Evolutionary conservation across 2,888 invertebrate species (phyloP).

Genomic region (Stratiomys singularior): DNA sequence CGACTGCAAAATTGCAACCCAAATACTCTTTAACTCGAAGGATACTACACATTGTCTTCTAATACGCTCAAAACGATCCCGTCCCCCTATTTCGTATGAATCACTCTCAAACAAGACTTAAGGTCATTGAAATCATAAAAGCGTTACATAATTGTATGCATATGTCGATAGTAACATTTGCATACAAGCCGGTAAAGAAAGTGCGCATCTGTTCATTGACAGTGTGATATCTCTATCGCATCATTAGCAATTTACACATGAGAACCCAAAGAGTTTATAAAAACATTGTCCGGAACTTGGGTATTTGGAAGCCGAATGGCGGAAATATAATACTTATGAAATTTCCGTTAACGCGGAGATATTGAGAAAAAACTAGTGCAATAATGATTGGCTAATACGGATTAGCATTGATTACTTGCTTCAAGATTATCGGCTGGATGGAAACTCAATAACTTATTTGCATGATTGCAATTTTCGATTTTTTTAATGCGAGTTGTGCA

Average conservation of each 20-base stretch:
- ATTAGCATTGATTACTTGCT: constrained; percentile 36
- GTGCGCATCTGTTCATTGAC: constrained; percentile 34
- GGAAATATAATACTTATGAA: constrained; percentile 30
- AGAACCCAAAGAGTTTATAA: constrained; percentile 17
- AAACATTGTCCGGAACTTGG: constrained; percentile 37
- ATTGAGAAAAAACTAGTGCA: constrained; percentile 31
- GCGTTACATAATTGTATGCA: constrained; percentile 30
- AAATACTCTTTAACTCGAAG: neutral
- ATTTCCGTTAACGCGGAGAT: constrained; percentile 29
- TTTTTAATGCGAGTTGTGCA: constrained; percentile 26
- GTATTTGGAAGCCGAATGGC: constrained; percentile 26
- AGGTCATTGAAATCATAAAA: constrained; percentile 40
- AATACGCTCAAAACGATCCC: no score
- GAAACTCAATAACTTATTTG: constrained; percentile 41
- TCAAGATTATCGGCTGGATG: constrained; percentile 32
- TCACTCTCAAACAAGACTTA: constrained; percentile 2
- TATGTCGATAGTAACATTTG: constrained; percentile 2
- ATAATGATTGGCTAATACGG: constrained; percentile 38
- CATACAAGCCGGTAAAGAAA: constrained; percentile 36
- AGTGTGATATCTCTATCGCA: constrained; percentile 12
- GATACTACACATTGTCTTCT: neutral
- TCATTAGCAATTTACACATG: constrained; percentile 24
- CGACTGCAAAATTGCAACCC: neutral
- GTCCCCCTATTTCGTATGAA: neutral
- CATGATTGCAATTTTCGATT: constrained; percentile 39